These are phyloP conservation scores for Aelia acuminata DNA, from an alignment of 2,888 invertebrate genomes.

Conservation along the genomic window DNA sequence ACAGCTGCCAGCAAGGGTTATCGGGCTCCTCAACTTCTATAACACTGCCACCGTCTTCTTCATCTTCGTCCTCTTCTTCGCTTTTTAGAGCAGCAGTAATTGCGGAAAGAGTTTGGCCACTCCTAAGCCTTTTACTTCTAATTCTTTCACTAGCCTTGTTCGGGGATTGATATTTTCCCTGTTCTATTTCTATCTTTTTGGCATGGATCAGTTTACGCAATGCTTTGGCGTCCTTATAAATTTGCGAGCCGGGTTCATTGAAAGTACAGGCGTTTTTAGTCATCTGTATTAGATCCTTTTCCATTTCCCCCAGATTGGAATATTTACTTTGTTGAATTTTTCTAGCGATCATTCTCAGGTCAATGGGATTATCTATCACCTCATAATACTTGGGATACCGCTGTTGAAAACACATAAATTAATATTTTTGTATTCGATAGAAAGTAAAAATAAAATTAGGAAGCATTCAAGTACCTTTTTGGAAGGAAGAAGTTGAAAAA, in stretches of 20 bases:
- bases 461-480: constrained; percentile 75
- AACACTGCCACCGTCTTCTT: constrained; percentile 77
- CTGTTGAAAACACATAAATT: constrained; percentile 68
- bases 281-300: constrained; percentile 90
- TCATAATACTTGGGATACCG: constrained; percentile 96
- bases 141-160: constrained; percentile 81
- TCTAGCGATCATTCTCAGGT: constrained; percentile 91
- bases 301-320: constrained; percentile 84
- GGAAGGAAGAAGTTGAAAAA: constrained; percentile 93
- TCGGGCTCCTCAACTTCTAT: constrained; percentile 74
- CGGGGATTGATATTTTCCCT: constrained; percentile 73
- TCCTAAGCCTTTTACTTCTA: constrained; percentile 71
- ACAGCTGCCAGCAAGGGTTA: constrained; percentile 91
- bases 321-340: constrained; percentile 92
- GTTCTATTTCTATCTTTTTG: constrained; percentile 81
- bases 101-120: constrained; percentile 74
- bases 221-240: constrained; percentile 94
- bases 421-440: constrained; percentile 59
- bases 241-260: constrained; percentile 96
- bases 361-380: constrained; percentile 94
- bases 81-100: constrained; percentile 75
- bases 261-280: constrained; percentile 95
- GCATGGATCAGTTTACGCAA: constrained; percentile 83
- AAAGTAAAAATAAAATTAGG: background rate
- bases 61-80: constrained; percentile 77